These are phyloP conservation scores for Trichechus manatus DNA, from an alignment of 2,113 vertebrate genomes.

Conservation along the genomic window DNA sequence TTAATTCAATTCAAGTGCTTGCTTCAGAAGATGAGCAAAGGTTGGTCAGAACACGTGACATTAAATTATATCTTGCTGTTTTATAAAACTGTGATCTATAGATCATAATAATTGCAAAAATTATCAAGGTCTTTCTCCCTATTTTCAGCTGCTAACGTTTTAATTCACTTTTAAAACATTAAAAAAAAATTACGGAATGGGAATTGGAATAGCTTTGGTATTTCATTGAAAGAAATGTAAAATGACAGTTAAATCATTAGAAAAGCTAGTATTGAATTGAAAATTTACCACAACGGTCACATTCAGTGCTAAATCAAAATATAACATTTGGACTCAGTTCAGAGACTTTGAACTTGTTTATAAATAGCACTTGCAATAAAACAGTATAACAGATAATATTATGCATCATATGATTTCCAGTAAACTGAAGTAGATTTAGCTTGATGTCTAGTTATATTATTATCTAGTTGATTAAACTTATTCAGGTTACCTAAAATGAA, in stretches of 20 bases:
- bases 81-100: background rate
- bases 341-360: slow-evolving; percentile 28
- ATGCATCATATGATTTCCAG: slow-evolving; percentile 38
- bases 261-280: slow-evolving; percentile 5
- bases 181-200: background rate
- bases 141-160: slow-evolving; percentile 46
- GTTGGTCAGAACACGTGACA: background rate
- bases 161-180: background rate
- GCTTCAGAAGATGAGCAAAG: slow-evolving; percentile 2
- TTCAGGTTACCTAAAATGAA: background rate
- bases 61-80: background rate
- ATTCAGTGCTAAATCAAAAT: background rate
- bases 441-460: slow-evolving; percentile 13
- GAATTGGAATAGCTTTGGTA: background rate
- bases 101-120: slow-evolving; percentile 11
- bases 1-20: background rate
- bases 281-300: background rate
- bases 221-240: slow-evolving; percentile 40
- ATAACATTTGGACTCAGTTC: background rate
- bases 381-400: background rate
- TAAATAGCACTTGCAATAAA: slow-evolving; percentile 23
- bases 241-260: background rate
- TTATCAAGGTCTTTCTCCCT: background rate
- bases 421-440: slow-evolving; percentile 34
- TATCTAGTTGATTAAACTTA: background rate